Evolutionary conservation across 1,140 invertebrate genomes (phyloP).

Genomic region (Eubasilissa regina): DNA sequence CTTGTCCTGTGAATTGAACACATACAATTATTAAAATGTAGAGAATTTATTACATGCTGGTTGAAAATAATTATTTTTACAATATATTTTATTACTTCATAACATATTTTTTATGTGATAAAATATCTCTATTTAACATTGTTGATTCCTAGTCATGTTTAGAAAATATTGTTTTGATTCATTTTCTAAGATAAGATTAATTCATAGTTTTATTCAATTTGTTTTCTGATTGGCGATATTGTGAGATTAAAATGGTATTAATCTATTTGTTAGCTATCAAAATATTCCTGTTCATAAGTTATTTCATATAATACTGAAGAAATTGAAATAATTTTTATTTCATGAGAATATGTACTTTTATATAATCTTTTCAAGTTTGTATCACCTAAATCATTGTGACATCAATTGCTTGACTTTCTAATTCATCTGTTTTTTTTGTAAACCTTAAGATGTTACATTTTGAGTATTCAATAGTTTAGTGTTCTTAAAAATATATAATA

Average conservation of each 20-base stretch:
- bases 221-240: not conserved
- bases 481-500: too few relatives aligned
- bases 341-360: not conserved
- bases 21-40: not conserved
- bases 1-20: not conserved
- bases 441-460: too few relatives aligned
- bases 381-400: too few relatives aligned
- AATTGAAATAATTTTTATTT: not conserved
- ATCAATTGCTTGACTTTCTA: too few relatives aligned
- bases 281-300: not conserved
- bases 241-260: not conserved
- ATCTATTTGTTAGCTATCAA: not conserved
- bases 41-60: too few relatives aligned
- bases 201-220: not conserved
- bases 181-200: not conserved
- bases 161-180: not conserved
- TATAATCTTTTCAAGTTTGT: not conserved
- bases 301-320: slow-evolving; percentile 21
- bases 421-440: too few relatives aligned
- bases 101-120: too few relatives aligned
- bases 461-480: too few relatives aligned
- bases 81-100: not conserved
- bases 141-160: not conserved
- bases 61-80: not conserved
- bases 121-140: not conserved